Base-by-base conservation (phyloP, 2,888 invertebrate species). In the Dicyrtomina minuta region DNA sequence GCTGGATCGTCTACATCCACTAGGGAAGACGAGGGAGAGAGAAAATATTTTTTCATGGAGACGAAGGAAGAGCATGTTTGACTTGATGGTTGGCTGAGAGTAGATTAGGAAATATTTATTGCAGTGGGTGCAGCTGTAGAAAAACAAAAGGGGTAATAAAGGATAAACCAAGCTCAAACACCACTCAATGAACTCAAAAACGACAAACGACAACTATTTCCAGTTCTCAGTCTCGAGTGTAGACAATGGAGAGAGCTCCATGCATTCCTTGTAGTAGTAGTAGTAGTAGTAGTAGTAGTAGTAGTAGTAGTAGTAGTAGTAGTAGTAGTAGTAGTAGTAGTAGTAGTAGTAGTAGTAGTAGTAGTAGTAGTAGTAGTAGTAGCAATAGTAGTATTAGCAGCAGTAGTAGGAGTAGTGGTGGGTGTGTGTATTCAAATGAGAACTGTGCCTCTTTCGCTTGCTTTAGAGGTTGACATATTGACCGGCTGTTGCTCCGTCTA, bases 401-500 rank as follows among this genome's bases (percentile, higher is more conserved):
- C n/a, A n/a, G n/a, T n/a, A n/a, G n/a, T n/a, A 41, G 43, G 43
- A 13, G 43, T 8, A 41, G 8, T 46, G 46, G 15, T 46, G 46
- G 15, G 5, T 46, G 46, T 46, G 46, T 55, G 55, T 22, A 27
- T 55, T 17, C 15, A 55, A 55, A 55, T 55, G 55, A 55, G 26
- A 4, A n/a, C 46, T 46, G 17, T 46, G 15, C 12, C 4, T 46
- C 3, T 46, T 46, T 46, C 4, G 46, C 8, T 33, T 33, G 33
- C 4, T 33, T 33, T 5, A 5, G 33, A 2, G 24, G 8, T 15
- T 15, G 61, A 26, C 46, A 33, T n/a, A 22, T 39, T 64, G 64
- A 64, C 64, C 64, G 64, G 51, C 64, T 64, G 64, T 64, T 64
- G 64, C 62, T 62, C 24, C 58, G 17, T 62, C 33, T 51, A 55